Conservation (phyloP, 2,797 vertebrate species). For the Pitangus sulphuratus region DNA sequence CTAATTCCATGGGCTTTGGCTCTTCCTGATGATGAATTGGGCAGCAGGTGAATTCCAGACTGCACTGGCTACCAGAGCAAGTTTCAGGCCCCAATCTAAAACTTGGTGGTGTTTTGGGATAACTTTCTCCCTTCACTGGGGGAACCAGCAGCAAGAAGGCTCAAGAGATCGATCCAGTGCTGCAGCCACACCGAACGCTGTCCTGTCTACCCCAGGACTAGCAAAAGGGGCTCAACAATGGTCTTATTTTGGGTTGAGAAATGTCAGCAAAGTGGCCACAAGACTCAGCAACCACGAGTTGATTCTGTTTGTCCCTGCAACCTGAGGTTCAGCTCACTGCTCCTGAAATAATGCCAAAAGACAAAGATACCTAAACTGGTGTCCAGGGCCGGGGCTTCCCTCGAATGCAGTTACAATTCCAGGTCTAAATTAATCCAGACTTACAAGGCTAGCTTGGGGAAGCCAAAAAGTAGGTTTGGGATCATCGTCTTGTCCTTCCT, state of each 20-base stretch:
- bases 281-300: not conserved
- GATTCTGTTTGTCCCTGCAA: not conserved
- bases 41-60: not conserved
- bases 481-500: not conserved
- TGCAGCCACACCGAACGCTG: not conserved
- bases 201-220: not conserved
- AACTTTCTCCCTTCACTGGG: not conserved
- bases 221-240: not conserved
- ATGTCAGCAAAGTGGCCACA: not conserved
- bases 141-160: not conserved
- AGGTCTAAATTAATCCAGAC: not conserved
- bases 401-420: not conserved
- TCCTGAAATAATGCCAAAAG: not conserved
- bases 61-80: not conserved
- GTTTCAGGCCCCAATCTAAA: not conserved
- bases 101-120: not conserved
- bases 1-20: not conserved
- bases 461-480: not conserved
- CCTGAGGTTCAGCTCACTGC: not conserved
- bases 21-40: not conserved
- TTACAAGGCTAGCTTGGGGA: not conserved
- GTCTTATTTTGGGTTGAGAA: not conserved
- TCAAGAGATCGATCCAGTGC: not conserved
- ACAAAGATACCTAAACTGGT: not conserved
- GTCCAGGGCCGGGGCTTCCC: not conserved